Conservation (phyloP, 2,888 invertebrate genomes). For the Melipona bicolor region DNA sequence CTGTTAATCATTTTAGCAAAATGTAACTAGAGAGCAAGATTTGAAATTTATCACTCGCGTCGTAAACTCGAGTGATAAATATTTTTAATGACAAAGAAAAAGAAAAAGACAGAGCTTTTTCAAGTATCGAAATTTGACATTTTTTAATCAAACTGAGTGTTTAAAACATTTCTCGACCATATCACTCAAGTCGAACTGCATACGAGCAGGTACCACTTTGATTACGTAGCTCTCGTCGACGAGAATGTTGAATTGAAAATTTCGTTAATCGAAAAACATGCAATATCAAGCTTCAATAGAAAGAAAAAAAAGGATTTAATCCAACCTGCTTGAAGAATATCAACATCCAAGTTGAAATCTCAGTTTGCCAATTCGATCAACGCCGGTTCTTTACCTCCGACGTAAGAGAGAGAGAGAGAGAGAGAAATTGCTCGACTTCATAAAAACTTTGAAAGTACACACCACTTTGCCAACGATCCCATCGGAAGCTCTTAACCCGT, state of each 20-base stretch:
- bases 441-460: slow-evolving; percentile 17
- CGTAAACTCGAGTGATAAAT: neutral
- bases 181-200: neutral
- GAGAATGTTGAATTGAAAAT: neutral
- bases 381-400: neutral
- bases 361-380: slow-evolving; percentile 5
- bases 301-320: neutral
- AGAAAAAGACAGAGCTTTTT: neutral
- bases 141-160: neutral
- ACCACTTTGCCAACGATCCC: slow-evolving; percentile 10
- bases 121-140: neutral
- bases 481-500: slow-evolving; percentile 12
- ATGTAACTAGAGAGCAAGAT: neutral
- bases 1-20: neutral
- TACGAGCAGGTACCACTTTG: neutral
- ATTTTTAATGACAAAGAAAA: neutral
- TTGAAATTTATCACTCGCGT: no score
- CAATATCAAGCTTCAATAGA: neutral
- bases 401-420: neutral
- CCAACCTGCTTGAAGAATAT: neutral
- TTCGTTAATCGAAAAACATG: neutral
- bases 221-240: no score
- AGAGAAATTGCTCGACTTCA: neutral
- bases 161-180: neutral
- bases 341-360: neutral